Evolutionary conservation across 1,140 invertebrate genomes (phyloP).

Genomic region (Drosophila cardini): DNA sequence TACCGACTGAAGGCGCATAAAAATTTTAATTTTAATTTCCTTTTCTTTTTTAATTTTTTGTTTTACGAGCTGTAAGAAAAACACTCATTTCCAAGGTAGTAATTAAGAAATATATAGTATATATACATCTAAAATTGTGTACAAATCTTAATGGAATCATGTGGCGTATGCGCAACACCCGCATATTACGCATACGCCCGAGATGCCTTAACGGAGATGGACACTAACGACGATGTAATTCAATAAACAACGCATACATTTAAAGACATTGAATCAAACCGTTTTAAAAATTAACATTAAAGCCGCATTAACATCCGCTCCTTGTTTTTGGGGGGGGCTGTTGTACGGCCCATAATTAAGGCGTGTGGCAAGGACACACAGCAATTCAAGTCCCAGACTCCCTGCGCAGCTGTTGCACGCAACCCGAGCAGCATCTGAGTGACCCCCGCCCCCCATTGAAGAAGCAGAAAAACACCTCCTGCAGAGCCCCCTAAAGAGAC

Average conservation of each 20-base stretch:
- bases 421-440: neutral
- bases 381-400: neutral
- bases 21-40: constrained; percentile 17
- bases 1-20: constrained; percentile 18
- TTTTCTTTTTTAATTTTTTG: constrained; percentile 1
- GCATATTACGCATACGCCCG: constrained; percentile 43
- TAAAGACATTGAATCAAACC: constrained; percentile 19
- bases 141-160: constrained; percentile 27
- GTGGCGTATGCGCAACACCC: constrained; percentile 56
- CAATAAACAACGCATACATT: constrained; percentile 32
- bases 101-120: constrained; percentile 19
- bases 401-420: constrained; percentile 48
- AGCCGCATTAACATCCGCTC: constrained; percentile 28
- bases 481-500: neutral
- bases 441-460: neutral
- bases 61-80: constrained; percentile 43
- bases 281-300: constrained; percentile 38
- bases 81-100: constrained; percentile 6
- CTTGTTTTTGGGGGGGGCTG: neutral
- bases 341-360: constrained; percentile 1
- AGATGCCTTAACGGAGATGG: neutral
- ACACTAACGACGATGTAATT: constrained; percentile 20
- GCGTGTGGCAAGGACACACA: constrained; percentile 9
- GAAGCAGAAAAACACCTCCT: too few relatives aligned
- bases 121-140: too few relatives aligned